A percentile compares a stretch with the other conserved stretches of the same genome.
Evolutionary conservation across 2,797 vertebrate genomes (phyloP).

Genomic region (Alectoris magna): DNA sequence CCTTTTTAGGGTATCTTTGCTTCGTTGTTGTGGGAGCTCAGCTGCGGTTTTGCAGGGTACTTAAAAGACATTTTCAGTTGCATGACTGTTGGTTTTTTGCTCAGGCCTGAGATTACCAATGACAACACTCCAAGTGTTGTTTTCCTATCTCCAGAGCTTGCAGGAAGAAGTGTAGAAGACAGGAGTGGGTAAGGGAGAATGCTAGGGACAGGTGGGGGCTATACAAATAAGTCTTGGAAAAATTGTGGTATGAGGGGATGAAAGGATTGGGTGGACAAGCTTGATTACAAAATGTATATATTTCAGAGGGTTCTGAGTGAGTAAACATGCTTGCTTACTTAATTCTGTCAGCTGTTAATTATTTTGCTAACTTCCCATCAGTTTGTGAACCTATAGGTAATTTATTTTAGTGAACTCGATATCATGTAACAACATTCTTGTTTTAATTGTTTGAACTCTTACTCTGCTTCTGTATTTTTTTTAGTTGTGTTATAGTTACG

Average conservation of each 20-base stretch:
- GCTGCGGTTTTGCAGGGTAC: not conserved
- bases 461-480: not conserved
- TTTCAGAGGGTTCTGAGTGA: not conserved
- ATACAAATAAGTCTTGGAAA: not conserved
- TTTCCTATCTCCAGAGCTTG: not conserved
- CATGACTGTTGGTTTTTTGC: not conserved
- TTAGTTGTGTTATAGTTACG: not conserved
- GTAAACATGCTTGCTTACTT: not conserved
- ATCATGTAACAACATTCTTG: not conserved
- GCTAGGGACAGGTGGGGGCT: not conserved
- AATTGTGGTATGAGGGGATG: not conserved
- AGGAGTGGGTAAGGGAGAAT: not conserved
- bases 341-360: not conserved
- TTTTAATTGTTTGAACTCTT: not conserved
- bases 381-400: not conserved
- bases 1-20: not conserved
- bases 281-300: not conserved
- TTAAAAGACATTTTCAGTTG: not conserved
- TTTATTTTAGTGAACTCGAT: not conserved
- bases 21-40: not conserved
- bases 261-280: not conserved
- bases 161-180: not conserved
- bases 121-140: not conserved
- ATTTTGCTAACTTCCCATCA: not conserved
- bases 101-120: not conserved